These are phyloP conservation scores for Smutsia gigantea DNA, from an alignment of 2,797 vertebrate species.

Conservation along the genomic window DNA sequence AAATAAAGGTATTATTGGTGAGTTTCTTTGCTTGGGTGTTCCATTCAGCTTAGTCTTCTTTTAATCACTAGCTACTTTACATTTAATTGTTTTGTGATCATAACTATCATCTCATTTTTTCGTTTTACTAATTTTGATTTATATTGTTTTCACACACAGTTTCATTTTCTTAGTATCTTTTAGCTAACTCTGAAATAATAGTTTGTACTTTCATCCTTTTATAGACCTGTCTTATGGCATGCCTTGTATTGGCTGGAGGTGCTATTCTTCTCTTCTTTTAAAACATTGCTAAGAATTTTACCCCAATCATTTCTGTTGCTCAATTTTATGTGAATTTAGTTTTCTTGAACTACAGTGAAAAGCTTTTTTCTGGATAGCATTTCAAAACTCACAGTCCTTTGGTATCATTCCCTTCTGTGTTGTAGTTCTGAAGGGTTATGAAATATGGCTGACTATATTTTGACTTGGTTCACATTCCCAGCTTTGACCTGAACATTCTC, in stretches of 20 bases:
- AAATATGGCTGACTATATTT: fast-evolving
- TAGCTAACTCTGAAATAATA: neutral
- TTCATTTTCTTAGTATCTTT: neutral
- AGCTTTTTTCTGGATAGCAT: neutral
- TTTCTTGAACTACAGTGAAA: neutral
- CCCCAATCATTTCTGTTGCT: neutral
- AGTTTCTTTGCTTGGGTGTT: neutral
- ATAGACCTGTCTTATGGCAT: neutral
- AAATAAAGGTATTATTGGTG: neutral
- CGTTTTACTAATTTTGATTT: neutral
- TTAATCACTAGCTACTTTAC: neutral
- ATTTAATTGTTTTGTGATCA: neutral
- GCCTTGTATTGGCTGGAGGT: neutral
- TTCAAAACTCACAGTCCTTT: neutral
- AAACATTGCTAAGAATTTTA: neutral
- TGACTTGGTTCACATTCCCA: neutral
- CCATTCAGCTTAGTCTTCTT: neutral
- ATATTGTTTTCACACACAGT: neutral
- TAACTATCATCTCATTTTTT: neutral
- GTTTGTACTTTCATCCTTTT: neutral
- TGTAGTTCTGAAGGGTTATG: neutral
- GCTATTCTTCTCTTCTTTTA: neutral
- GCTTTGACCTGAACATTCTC: neutral
- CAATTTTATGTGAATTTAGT: neutral
- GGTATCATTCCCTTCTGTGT: neutral